phyloP scores from a whole-genome alignment of 1,140 invertebrate genomes.

The Harlomillsia oculata region DNA sequence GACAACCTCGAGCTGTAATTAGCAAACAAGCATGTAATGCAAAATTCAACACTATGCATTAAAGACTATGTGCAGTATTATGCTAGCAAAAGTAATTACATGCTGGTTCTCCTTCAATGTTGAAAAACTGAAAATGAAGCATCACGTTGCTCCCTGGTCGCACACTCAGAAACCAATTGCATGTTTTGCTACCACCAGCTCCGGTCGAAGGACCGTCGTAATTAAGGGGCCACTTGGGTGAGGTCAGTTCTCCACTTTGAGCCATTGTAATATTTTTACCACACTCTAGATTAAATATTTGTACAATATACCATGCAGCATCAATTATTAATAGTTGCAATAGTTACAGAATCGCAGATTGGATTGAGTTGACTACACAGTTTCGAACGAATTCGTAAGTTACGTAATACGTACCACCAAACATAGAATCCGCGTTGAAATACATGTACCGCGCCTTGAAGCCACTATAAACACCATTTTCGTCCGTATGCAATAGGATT shows the following conservation, averaged over 20 bases:
- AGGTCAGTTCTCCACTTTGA: constrained; percentile 73
- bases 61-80: background rate
- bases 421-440: constrained; percentile 72
- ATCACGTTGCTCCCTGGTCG: constrained; percentile 68
- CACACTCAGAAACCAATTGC: constrained; percentile 85
- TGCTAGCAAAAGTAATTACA: constrained; percentile 46
- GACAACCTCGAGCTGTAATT: constrained; percentile 73
- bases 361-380: background rate
- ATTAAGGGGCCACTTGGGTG: constrained; percentile 74
- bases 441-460: constrained; percentile 84
- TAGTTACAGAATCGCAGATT: background rate
- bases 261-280: constrained; percentile 77
- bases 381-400: background rate
- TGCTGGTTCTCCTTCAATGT: constrained; percentile 74
- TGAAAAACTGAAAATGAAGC: constrained; percentile 76
- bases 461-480: constrained; percentile 71
- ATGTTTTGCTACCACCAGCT: constrained; percentile 61
- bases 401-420: constrained; percentile 51
- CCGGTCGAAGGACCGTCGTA: constrained; percentile 67
- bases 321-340: background rate
- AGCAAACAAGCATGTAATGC: background rate
- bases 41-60: too few species aligned
- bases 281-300: constrained; percentile 55
- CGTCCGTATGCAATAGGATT: constrained; percentile 72
- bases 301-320: too few species aligned